Base-by-base conservation (phyloP, 1,140 invertebrate genomes). In the Sitodiplosis mosellana region DNA sequence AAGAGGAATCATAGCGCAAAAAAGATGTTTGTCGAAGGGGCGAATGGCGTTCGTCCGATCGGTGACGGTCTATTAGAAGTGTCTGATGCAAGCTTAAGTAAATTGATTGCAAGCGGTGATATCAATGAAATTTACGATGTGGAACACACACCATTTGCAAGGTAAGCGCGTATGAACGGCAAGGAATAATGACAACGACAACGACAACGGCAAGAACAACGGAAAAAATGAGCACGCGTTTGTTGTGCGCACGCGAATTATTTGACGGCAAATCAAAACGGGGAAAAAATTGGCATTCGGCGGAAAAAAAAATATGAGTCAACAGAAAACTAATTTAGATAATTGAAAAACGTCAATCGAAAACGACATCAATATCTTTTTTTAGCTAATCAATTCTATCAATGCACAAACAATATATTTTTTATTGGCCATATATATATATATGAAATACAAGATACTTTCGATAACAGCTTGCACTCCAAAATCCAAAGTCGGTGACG, bases 101-200 rank as follows among this genome's bases (percentile, higher is more conserved):
- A 62, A 57, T 66, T 77, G 54, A 69, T 78, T 55, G 73, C 73
- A 50, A 67, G 69, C 55, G 71, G 75, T 57, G 72, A 74, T 51
- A 77, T 78, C 62, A 71, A 72, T 53, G 71, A 75, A 55, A 70
- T 76, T 49, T 78, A 78, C 63, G 70, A 76, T 59, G 74, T 78
- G 55, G 76, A 78, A 58, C 75, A 77, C 59, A 77, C 74, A 60
- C 76, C 76, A 54, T 77, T 78, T 69, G 76, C 75, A 69, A 77
- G 76, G 76, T 78, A 63, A 59, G 61, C 10, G 27, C 27, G 27
- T 27, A 27, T n/a, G n/a, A n/a, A n/a, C n/a, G n/a, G n/a, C n/a
- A n/a, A n/a, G n/a, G n/a, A n/a, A n/a, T n/a, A n/a, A n/a, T n/a
- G n/a, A n/a, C n/a, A n/a, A n/a, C n/a, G n/a, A n/a, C n/a, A n/a